Evolutionary conservation across 1,140 invertebrate genomes (phyloP).

Genomic region (Drosophila bocqueti): DNA sequence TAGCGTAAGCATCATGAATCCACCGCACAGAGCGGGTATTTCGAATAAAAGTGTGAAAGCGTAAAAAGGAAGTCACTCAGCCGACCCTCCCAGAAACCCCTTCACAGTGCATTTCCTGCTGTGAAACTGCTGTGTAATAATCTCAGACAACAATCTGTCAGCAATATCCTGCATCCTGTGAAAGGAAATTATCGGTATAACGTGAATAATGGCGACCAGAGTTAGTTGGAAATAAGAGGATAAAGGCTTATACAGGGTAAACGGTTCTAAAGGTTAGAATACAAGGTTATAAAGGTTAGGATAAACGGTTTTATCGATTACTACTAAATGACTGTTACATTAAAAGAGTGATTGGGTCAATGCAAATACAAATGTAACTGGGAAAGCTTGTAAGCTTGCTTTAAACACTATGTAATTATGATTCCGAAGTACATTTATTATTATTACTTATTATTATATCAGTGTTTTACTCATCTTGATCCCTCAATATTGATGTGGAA

Average conservation of each 20-base stretch:
- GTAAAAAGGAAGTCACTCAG: constrained; percentile 32
- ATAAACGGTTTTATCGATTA: neutral
- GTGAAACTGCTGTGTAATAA: constrained; percentile 24
- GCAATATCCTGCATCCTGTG: constrained; percentile 63
- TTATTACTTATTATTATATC: neutral
- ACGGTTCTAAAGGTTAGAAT: neutral
- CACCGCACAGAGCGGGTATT: constrained; percentile 40
- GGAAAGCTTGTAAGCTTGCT: neutral
- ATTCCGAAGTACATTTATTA: neutral
- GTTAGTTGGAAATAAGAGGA: neutral
- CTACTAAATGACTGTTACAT: neutral
- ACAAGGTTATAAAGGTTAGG: neutral
- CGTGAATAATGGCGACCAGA: constrained; percentile 11
- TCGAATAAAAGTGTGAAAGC: constrained; percentile 52
- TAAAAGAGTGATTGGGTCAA: neutral
- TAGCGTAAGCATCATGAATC: constrained; percentile 54
- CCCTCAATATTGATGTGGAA: neutral
- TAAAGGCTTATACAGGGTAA: neutral
- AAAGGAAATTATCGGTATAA: constrained; percentile 31
- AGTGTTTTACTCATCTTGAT: neutral
- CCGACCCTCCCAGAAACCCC: constrained; percentile 10
- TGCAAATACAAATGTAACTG: neutral
- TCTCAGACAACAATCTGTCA: constrained; percentile 60
- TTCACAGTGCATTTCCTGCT: constrained; percentile 42
- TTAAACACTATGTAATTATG: neutral